phyloP scores from a whole-genome alignment of 2,797 vertebrate species.

The Danio jaintianensis region DNA sequence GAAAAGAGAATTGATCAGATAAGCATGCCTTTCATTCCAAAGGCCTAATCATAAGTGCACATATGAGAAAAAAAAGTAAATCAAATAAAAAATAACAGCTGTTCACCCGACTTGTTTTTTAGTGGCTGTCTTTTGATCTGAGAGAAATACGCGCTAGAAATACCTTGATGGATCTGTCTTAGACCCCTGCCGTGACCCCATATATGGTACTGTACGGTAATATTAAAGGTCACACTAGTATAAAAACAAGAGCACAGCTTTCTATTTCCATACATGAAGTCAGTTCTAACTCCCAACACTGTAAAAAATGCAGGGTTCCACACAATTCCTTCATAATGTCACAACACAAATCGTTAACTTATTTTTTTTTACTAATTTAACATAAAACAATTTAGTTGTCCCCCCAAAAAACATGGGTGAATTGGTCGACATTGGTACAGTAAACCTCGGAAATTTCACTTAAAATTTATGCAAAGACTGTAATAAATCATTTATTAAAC shows the following conservation, averaged over 20 bases:
- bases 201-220: constrained; percentile 6
- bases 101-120: constrained; percentile 40
- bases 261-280: background rate
- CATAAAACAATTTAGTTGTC: too few species aligned
- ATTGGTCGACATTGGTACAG: too few species aligned
- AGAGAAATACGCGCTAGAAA: constrained; percentile 40
- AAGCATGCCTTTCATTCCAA: constrained; percentile 56
- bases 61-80: constrained; percentile 8
- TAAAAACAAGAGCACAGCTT: background rate
- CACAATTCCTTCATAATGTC: too few species aligned
- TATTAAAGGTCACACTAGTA: constrained; percentile 22
- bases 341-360: too few species aligned
- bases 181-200: constrained; percentile 10
- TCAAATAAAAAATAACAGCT: constrained; percentile 30
- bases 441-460: too few species aligned
- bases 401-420: too few species aligned
- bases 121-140: constrained; percentile 49
- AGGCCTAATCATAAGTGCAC: constrained; percentile 53
- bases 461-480: too few species aligned
- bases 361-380: too few species aligned
- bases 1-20: constrained; percentile 58
- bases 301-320: too few species aligned
- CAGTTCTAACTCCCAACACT: background rate
- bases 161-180: constrained; percentile 36
- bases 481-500: too few species aligned